Conservation (phyloP, 1,140 invertebrate species). For the Archegozetes longisetosus region DNA sequence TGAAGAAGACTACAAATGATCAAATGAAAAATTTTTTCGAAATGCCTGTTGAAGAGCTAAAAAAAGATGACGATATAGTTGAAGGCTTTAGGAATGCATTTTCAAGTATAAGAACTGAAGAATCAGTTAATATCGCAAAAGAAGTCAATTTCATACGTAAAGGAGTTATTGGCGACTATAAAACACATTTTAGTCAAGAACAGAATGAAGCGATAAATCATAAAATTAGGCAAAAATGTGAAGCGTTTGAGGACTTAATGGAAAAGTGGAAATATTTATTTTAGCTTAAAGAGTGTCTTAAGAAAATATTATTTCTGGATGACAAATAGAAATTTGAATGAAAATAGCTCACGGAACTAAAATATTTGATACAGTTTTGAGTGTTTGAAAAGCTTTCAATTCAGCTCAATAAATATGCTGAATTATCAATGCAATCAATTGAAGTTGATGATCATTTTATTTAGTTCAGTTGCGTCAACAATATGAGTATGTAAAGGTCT, state of each 20-base stretch:
- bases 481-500: too few species aligned
- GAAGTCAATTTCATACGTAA: background rate
- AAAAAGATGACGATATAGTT: background rate
- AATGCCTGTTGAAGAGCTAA: background rate
- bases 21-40: constrained; percentile 1
- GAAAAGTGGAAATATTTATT: background rate
- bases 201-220: constrained; percentile 1
- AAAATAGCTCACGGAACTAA: too few species aligned
- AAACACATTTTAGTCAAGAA: constrained; percentile 5
- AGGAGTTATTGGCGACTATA: background rate
- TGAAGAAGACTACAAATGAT: constrained; percentile 7
- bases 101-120: background rate
- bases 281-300: background rate
- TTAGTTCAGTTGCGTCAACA: too few species aligned
- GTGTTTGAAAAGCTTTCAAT: too few species aligned
- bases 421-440: too few species aligned
- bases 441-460: too few species aligned
- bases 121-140: background rate
- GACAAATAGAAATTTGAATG: too few species aligned
- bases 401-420: too few species aligned
- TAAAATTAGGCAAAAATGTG: background rate
- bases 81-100: background rate
- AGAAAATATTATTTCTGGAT: too few species aligned
- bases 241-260: background rate
- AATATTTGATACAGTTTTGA: too few species aligned